Evolutionary conservation across 2,113 vertebrate species (phyloP), one percentile per base, ranked within the genome.

Genomic region (Psittacara wagleri): DNA sequence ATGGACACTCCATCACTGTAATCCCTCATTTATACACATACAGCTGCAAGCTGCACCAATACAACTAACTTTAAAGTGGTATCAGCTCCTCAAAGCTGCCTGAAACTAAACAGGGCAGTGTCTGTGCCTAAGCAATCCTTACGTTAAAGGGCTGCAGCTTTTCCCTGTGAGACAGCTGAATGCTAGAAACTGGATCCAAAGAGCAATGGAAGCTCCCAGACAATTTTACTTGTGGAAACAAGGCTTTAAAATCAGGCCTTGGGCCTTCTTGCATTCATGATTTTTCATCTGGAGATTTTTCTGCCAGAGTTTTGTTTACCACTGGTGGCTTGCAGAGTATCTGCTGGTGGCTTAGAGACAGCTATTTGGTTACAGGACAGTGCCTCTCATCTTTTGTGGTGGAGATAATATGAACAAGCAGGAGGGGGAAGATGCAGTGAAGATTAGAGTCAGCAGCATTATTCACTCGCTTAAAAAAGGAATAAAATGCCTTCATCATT

Each of bases 1-100:
- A 82, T 80, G 74, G 84, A 29, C 63, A 90, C 74, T 90, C 84
- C 67, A 73, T 96, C 92, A 91, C 62, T 20, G 13, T 94, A 94
- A 94, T 92, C 62, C 66, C 49, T 94, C 11, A 0, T 79, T 94
- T 92, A 88, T 70, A 92, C 80, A 85, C 0, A 9, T 73, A 48
- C 25, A 77, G 66, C 57, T 92, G 66, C 67, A 69, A 91, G 23
- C 57, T 91, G 41, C 1, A 0, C 39, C 66, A 66, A 33, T 57
- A 44, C 0, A 0, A 92, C 22, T 66, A 62, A 39, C 43, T 82
- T 89, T 89, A 73, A 89, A 94, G 54, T 14, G 35, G 18, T 55
- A 94, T 67, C 67, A 62, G 0, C 63, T 67, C 39, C 33, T 29
- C 41, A 86, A 51, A 78, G 35, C 52, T 44, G 73, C 75, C 7